Evolutionary conservation across 1,140 invertebrate genomes (phyloP), one percentile per base, ranked within the genome.

Genomic region (Venturia canescens): DNA sequence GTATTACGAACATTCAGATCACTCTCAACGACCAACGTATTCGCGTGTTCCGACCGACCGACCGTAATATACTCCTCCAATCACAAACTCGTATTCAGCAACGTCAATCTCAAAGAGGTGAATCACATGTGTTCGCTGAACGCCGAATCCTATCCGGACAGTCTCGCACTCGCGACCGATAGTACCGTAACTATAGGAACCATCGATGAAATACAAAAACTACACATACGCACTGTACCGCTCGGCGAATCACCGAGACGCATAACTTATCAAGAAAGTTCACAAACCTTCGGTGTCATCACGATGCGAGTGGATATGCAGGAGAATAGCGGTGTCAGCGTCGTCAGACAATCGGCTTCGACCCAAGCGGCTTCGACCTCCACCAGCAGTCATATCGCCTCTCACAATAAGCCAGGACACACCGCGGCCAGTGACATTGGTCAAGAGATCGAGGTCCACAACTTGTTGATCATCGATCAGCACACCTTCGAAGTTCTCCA

Each of bases 1-100:
- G 96, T 98, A 57, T 92, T 99, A 78, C 94, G 96, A 83, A 98
- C 97, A 21, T 99, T 99, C 88, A 94, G 95, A 83, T 98, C 98
- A 4, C 93, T 98, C 66, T 96, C 97, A 11, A 98, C 98, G 0
- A 98, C 96, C 18, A 99, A 99, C 92, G 98, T 99, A 4, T 99
- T 99, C 92, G 99, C 98, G 15, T 99, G 99, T 89, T 99, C 98
- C 0, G 98, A 99, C 91, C 94, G 98, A 70, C 99, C 99, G 0
- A 99, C 98, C 0, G 98, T 99, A 2, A 99, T 99, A 83, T 99
- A 99, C 92, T 99, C 98, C 11, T 99, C 98, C 11, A 99, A 99
- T 93, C 97, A 99, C 88, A 99, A 99, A 92, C 93, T 99, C 4
- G 98, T 99, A 0, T 99, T 99, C 92, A 99, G 98, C 27, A 99